Evolutionary conservation across 1,140 invertebrate species (phyloP), one percentile per base, ranked within the genome.

Genomic region (Magallana angulata): DNA sequence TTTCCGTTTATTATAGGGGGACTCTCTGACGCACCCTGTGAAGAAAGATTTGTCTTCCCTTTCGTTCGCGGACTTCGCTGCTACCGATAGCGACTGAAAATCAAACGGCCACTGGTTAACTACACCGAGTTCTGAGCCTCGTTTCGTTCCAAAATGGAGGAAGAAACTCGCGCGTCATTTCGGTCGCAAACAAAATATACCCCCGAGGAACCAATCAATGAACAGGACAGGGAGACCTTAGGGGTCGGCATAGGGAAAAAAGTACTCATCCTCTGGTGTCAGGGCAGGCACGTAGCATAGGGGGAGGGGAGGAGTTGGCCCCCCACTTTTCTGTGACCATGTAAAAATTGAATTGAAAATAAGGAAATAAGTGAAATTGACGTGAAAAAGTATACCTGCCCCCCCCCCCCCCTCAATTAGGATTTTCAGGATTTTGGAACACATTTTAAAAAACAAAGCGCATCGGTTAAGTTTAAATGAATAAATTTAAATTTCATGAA

Each of bases 1-100:
- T 48, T 48, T 48, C 5, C 36, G 6, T 86, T 36, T 11, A 30
- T 14, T 59, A 48, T 76, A 87, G 85, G 85, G 12, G 60, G 85
- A n/a, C n/a, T 87, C 57, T 36, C 24, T 18, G 85, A 87, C 24
- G 30, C 82, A 11, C 85, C 85, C 7, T 60, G 76, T 8, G 85
- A 87, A 64, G 76, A 80, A 14, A 81, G 85, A 56, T 87, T 87
- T 57, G 30, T 87, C 3, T 24, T 87, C 16, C 80, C 57, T 0
- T 82, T 57, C 48, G 58, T 87, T 57, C 18, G 85, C 18, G 16
- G 57, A 11, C 59, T 83, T 56, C 82, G 4, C 3, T 87, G 85
- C 62, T 87, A 84, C 30, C 58, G 30, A 36, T 68, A 84, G 36
- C 18, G 30, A 62, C 56, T 84, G 14, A 60, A 64, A 64, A 60